A percentile compares a stretch with the other conserved stretches of the same genome.
These are phyloP conservation scores for Arctopsyche grandis DNA, from an alignment of 1,140 invertebrate species.

Conservation along the genomic window DNA sequence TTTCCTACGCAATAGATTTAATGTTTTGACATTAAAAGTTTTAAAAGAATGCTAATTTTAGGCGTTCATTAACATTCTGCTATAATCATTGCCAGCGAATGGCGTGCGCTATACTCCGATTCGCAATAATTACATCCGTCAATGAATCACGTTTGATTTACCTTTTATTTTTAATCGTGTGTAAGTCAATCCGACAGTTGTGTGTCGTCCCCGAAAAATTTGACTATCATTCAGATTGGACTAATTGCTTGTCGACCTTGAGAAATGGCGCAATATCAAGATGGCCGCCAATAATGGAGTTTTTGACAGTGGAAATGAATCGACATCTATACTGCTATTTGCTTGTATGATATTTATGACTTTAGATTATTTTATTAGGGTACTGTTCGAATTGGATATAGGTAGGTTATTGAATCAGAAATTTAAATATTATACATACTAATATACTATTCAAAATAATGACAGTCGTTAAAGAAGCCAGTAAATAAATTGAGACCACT, in stretches of 20 bases:
- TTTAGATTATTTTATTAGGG: background rate
- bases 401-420: too few relatives aligned
- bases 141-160: background rate
- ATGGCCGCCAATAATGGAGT: constrained; percentile 14
- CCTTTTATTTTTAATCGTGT: too few relatives aligned
- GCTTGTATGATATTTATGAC: background rate
- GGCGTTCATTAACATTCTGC: background rate
- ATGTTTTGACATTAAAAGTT: too few relatives aligned
- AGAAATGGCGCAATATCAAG: constrained; percentile 24
- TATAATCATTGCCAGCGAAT: background rate
- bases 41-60: background rate
- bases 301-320: background rate
- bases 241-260: constrained; percentile 12
- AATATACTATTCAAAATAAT: too few relatives aligned
- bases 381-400: background rate
- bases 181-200: too few relatives aligned
- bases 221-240: background rate
- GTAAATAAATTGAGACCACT: too few relatives aligned
- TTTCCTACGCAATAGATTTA: too few relatives aligned
- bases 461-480: too few relatives aligned
- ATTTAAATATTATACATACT: too few relatives aligned
- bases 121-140: background rate
- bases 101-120: background rate
- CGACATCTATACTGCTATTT: background rate
- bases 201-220: constrained; percentile 3